These are phyloP conservation scores for Stenodema calcarata DNA, from an alignment of 2,888 invertebrate genomes.

Conservation along the genomic window DNA sequence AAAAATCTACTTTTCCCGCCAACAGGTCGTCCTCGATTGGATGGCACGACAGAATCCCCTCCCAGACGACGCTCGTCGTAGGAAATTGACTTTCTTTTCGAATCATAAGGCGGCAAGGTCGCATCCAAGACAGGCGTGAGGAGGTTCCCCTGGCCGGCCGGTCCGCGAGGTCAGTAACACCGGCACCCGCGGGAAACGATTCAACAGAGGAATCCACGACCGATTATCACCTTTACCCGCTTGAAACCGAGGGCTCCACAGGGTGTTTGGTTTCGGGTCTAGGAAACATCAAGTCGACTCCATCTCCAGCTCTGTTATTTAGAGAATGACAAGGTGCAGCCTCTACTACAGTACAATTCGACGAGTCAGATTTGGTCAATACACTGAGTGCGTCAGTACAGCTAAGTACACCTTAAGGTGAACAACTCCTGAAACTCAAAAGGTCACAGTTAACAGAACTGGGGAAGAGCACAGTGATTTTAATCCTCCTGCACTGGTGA, in stretches of 20 bases:
- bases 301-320: background rate
- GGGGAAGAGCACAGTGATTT: too few species aligned
- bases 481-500: too few species aligned
- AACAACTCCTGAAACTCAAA: too few species aligned
- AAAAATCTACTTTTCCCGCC: background rate
- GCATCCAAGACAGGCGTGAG: background rate
- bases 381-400: too few species aligned
- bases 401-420: too few species aligned
- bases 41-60: background rate
- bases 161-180: conserved; percentile 5
- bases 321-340: background rate
- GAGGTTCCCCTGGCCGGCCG: background rate
- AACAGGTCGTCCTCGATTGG: background rate
- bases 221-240: background rate
- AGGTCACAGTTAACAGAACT: too few species aligned
- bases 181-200: background rate
- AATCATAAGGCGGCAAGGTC: conserved; percentile 14
- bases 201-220: background rate
- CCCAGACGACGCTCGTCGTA: background rate
- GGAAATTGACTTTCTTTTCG: conserved; percentile 6
- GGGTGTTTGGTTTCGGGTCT: background rate
- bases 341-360: too few species aligned
- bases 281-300: background rate
- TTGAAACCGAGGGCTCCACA: background rate
- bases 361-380: too few species aligned